Evolutionary conservation across 2,113 vertebrate genomes (phyloP).

Genomic region (Vicugna pacos): DNA sequence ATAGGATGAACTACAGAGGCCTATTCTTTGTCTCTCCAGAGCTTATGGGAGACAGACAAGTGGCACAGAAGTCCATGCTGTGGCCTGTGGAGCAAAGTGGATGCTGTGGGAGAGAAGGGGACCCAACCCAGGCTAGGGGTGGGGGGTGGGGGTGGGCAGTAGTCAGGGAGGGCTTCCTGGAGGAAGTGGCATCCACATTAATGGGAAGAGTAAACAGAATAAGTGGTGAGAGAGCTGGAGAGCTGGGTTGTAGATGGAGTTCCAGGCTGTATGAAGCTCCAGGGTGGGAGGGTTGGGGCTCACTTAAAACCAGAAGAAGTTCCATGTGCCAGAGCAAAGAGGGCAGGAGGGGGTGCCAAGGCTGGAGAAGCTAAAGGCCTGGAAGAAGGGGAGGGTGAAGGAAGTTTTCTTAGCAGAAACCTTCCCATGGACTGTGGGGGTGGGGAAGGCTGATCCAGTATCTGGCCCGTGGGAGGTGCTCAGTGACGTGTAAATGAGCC

Average conservation of each 20-base stretch:
- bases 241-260: neutral
- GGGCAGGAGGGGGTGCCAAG: neutral
- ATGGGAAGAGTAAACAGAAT: neutral
- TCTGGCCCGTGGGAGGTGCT: neutral
- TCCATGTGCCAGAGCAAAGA: neutral
- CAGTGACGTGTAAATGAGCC: neutral
- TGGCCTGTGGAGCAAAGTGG: neutral
- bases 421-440: neutral
- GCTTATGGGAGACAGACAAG: neutral
- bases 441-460: neutral
- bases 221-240: neutral
- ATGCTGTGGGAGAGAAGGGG: neutral
- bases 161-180: constrained; percentile 15
- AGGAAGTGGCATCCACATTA: neutral
- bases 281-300: neutral
- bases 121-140: neutral
- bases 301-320: neutral
- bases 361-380: neutral
- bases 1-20: neutral
- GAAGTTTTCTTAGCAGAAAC: neutral
- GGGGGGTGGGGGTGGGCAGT: neutral
- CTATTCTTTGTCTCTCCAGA: neutral
- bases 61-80: neutral
- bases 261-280: neutral
- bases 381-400: neutral